A percentile compares a stretch with the other conserved stretches of the same genome.
Evolutionary conservation across 1,140 invertebrate genomes (phyloP).

Genomic region (Zaprionus inermis): DNA sequence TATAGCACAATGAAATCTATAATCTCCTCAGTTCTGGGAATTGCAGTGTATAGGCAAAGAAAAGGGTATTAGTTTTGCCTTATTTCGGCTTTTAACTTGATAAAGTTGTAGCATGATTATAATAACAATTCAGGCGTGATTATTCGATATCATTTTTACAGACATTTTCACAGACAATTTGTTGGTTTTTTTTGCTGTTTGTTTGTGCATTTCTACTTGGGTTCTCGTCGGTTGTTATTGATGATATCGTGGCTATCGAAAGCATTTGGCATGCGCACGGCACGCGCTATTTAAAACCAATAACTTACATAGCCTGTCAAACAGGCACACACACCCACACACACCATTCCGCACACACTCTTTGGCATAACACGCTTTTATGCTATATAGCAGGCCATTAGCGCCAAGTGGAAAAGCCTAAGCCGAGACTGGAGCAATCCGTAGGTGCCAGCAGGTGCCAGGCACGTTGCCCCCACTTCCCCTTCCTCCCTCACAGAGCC

Average conservation of each 20-base stretch:
- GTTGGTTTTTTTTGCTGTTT: slow-evolving; percentile 9
- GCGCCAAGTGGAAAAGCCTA: slow-evolving; percentile 21
- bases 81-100: neutral
- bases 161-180: slow-evolving; percentile 28
- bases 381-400: slow-evolving; percentile 61
- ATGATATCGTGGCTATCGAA: slow-evolving; percentile 27
- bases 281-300: slow-evolving; percentile 65
- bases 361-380: slow-evolving; percentile 44
- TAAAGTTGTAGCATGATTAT: no score
- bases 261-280: slow-evolving; percentile 36
- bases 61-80: neutral
- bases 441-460: slow-evolving; percentile 48
- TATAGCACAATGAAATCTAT: neutral
- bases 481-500: neutral
- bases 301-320: slow-evolving; percentile 66
- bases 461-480: slow-evolving; percentile 43
- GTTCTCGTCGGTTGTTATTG: slow-evolving; percentile 15
- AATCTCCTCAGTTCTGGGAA: neutral
- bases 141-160: neutral
- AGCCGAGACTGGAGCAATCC: no score
- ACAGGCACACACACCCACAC: slow-evolving; percentile 28
- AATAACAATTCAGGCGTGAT: neutral
- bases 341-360: slow-evolving; percentile 1
- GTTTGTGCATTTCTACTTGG: neutral
- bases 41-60: neutral